Evolutionary conservation across 2,113 vertebrate species (phyloP), one percentile per base, ranked within the genome.

Genomic region (Poeciliopsis turrubarensis): DNA sequence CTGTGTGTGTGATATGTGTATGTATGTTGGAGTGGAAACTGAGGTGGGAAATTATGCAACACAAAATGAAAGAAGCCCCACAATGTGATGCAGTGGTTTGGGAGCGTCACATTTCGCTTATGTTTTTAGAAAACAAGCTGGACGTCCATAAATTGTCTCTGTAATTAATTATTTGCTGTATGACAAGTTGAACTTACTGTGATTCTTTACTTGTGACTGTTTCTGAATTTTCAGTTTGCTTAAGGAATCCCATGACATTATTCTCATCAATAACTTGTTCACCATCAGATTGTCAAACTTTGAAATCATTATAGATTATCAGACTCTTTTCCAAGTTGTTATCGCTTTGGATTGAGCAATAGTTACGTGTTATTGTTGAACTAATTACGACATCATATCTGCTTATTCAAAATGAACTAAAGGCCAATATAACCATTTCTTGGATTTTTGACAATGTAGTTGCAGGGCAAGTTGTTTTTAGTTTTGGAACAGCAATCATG

Each of bases 71-170:
- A 82, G 72, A 72, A 61, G 61, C 3, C 57, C 60, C 66, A 60
- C 60, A 79, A 39, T 79, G 51, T 79, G 37, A 31, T 70, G 73
- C n/a, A 63, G 60, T n/a, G 73, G 67, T 34, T 72, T 25, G 65
- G 70, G 73, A 79, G 67, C 31, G 54, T 22, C 65, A 79, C 64
- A 75, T 78, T 80, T 75, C 76, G 89, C 79, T 76, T 77, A 75
- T 44, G 61, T 47, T 39, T 39, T 69, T 76, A 2, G 22, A 7
- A 69, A 60, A 29, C 32, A 66, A n/a, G 67, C 25, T 11, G 79
- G 75, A 86, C 87, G 72, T 73, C 75, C 86, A 88, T 83, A 54
- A 76, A 78, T 25, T 29, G 44, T 37, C 70, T 74, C 73, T 65
- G 67, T 73, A 62, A 77, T 73, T 68, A 70, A 30, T 61, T 47